phyloP scores from a whole-genome alignment of 2,113 vertebrate genomes.

The Ciconia maguari region DNA sequence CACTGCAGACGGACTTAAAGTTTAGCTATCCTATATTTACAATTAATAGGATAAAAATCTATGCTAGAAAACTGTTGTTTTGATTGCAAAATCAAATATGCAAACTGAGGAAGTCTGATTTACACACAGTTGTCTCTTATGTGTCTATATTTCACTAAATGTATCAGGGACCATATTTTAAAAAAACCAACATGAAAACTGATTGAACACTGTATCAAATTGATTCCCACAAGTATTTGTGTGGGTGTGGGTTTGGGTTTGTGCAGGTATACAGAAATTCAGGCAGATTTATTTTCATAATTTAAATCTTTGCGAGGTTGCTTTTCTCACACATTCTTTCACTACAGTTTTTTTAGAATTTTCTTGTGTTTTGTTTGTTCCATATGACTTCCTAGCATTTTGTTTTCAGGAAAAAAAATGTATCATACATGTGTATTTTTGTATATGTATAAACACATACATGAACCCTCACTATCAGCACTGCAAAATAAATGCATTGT shows the following conservation, averaged over 20 bases:
- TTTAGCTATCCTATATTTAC: not conserved
- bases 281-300: not conserved
- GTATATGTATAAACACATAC: not conserved
- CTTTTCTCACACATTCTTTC: not conserved
- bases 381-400: not conserved
- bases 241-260: not conserved
- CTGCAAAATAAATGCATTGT: not conserved
- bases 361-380: not conserved
- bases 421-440: not conserved
- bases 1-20: not conserved
- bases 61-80: not conserved
- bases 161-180: not conserved
- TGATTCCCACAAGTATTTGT: not conserved
- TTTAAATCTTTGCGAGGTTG: not conserved
- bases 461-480: not conserved
- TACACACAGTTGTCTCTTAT: not conserved
- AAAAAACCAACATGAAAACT: not conserved
- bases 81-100: not conserved
- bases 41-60: not conserved
- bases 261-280: not conserved
- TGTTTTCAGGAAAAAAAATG: not conserved
- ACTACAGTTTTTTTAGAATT: not conserved
- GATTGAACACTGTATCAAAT: not conserved
- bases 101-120: not conserved
- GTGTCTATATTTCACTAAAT: not conserved